Base-by-base conservation (phyloP, 2,888 invertebrate species). In the Hypolimnas misippus region DNA sequence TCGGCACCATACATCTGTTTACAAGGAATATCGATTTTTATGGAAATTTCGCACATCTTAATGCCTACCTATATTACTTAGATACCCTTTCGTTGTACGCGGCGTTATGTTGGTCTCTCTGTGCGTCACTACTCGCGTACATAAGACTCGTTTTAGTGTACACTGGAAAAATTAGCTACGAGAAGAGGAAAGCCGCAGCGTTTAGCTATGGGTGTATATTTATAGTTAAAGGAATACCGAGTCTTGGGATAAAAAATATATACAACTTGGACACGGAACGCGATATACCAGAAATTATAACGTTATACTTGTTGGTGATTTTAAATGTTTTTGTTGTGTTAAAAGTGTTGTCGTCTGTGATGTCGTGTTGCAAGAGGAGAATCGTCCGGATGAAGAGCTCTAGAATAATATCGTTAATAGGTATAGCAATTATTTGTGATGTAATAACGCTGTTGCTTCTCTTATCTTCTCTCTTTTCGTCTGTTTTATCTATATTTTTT, bases 341-440 rank as follows among this genome's bases (percentile, higher is more conserved):
- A 0, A 67, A 57, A 38, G 57, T 68, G 0, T 55, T 66, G 6
- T 55, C 14, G 12, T 58, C 64, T 1, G 65, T 67, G 7, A 19
- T 68, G 8, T 42, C 56, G 0, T 68, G 68, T 33, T 51, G 62
- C n/a, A 65, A 56, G 21, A 61, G 16, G 5, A 57, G 53, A 31
- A 57, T 57, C 25, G 55, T 55, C 4, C 56, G 61, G 1, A 50
- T 49, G 7, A 62, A 62, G 14, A 57, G 62, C 0, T 61, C 35
- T 4, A 50, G 62, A 0, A 31, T 57, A 3, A 35, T 65, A 12
- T 38, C 35, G 19, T 55, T 62, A 3, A 50, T 65, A n/a, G 65
- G 65, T n/a, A 62, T 65, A 21, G 72, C 66, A 0, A 56, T 69
- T 3, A 2, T 71, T 12, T 71, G 71, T 33, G 73, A 73, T 52